These are phyloP conservation scores for Mesorhabditis spiculigera DNA, from an alignment of 2,888 invertebrate species.

Conservation along the genomic window DNA sequence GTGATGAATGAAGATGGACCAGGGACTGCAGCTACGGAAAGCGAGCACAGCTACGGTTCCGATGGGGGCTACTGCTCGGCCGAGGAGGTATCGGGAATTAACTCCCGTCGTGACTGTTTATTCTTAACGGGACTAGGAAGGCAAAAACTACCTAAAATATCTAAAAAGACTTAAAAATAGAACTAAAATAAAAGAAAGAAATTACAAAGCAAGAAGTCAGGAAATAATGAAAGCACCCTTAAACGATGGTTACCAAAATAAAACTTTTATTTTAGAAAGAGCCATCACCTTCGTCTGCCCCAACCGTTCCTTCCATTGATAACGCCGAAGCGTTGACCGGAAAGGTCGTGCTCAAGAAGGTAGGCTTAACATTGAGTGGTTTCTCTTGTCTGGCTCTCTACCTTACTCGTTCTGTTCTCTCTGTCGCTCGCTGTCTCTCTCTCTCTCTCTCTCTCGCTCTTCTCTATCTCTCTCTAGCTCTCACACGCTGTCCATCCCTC, in stretches of 20 bases:
- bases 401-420: too few relatives aligned
- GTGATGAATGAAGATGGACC: neutral
- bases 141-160: neutral
- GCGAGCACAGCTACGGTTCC: too few relatives aligned
- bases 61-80: conserved; percentile 3
- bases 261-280: neutral
- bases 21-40: too few relatives aligned
- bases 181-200: neutral
- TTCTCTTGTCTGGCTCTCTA: too few relatives aligned
- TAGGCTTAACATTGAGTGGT: neutral
- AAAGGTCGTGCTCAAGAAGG: conserved; percentile 51
- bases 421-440: too few relatives aligned
- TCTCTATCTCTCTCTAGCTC: too few relatives aligned
- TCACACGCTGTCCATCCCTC: too few relatives aligned
- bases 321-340: conserved; percentile 43
- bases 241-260: neutral
- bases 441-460: too few relatives aligned
- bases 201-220: too few relatives aligned
- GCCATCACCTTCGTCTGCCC: conserved; percentile 7
- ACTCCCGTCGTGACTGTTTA: too few relatives aligned
- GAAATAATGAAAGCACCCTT: too few relatives aligned
- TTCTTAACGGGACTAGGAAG: too few relatives aligned
- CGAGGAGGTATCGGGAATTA: neutral
- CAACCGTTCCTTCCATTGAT: conserved; percentile 26
- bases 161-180: neutral